These are phyloP conservation scores for Drosophila santomea DNA, from an alignment of 1,140 invertebrate genomes.

Conservation along the genomic window DNA sequence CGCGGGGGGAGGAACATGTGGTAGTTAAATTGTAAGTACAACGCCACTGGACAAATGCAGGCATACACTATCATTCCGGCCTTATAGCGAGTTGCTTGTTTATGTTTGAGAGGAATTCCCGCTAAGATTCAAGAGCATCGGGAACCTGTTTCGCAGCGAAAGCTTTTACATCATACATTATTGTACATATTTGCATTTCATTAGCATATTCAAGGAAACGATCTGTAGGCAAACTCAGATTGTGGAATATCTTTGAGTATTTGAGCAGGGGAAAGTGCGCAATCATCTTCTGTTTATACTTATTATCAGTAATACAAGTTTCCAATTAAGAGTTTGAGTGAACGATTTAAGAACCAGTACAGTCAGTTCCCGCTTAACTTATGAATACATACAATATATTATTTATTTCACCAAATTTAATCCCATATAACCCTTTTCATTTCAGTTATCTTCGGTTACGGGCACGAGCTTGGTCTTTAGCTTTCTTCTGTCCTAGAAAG, in stretches of 20 bases:
- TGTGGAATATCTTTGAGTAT: conserved; percentile 17
- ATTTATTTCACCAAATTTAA: not conserved
- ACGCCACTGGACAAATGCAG: too few relatives aligned
- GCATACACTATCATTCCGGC: too few relatives aligned
- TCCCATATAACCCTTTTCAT: not conserved
- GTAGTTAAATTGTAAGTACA: conserved; percentile 74
- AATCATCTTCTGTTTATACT: not conserved
- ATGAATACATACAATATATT: too few relatives aligned
- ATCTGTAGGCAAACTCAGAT: not conserved
- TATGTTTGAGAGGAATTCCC: not conserved
- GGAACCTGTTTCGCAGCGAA: conserved; percentile 33
- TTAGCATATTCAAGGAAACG: conserved; percentile 39
- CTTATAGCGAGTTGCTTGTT: not conserved
- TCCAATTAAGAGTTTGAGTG: not conserved
- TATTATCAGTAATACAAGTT: conserved; percentile 1
- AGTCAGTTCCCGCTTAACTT: too few relatives aligned
- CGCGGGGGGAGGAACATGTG: conserved; percentile 31
- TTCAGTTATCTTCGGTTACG: conserved; percentile 51
- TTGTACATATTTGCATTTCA: conserved; percentile 40
- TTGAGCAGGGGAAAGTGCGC: conserved; percentile 22
- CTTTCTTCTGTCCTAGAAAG: conserved; percentile 49
- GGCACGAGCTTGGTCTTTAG: conserved; percentile 47
- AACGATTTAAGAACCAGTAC: not conserved
- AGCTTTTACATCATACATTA: conserved; percentile 25
- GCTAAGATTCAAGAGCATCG: conserved; percentile 12